These are phyloP conservation scores for Ara ararauna DNA, from an alignment of 2,797 vertebrate species.

Conservation along the genomic window DNA sequence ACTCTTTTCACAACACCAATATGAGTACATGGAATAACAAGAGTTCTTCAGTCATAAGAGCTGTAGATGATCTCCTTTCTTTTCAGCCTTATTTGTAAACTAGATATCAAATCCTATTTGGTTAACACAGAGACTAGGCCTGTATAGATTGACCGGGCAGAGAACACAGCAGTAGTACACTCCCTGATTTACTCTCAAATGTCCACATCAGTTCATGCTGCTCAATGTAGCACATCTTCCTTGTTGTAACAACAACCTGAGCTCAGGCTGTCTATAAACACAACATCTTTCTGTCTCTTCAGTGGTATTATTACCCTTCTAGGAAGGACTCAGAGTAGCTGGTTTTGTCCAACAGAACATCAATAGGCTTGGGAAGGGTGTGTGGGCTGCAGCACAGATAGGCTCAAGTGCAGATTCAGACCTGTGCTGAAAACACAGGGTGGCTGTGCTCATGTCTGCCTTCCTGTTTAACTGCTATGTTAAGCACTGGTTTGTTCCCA, in stretches of 20 bases:
- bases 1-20: not conserved
- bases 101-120: not conserved
- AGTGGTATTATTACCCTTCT: not conserved
- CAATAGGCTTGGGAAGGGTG: not conserved
- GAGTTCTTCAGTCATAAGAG: not conserved
- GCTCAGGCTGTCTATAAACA: not conserved
- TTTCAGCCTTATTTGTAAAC: not conserved
- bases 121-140: not conserved
- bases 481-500: not conserved
- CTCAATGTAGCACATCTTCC: not conserved
- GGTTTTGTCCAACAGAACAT: not conserved
- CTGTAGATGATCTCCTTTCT: not conserved
- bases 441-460: not conserved
- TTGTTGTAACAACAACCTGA: not conserved
- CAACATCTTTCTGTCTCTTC: not conserved
- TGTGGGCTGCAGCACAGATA: not conserved
- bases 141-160: not conserved
- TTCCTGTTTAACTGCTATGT: not conserved
- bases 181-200: not conserved
- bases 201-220: not conserved
- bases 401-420: not conserved
- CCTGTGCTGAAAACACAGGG: not conserved
- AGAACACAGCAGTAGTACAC: not conserved
- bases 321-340: not conserved
- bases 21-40: not conserved